Evolutionary conservation across 2,797 vertebrate genomes (phyloP).

Genomic region (Crocidura indochinensis): DNA sequence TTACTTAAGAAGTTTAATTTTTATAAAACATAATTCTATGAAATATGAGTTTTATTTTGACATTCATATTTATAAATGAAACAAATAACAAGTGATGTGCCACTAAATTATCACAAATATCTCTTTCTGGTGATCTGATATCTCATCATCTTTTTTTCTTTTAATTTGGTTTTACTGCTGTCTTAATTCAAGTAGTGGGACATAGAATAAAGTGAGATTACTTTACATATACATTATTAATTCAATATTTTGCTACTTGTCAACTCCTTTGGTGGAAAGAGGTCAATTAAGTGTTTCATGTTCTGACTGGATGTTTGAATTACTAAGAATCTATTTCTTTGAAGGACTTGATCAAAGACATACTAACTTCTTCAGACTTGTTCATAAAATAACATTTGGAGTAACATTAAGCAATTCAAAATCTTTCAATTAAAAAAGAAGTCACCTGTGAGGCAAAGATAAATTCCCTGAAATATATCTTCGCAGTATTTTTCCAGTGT

Average conservation of each 20-base stretch:
- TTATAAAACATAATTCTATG: neutral
- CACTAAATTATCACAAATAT: neutral
- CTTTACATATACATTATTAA: neutral
- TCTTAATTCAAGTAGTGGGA: neutral
- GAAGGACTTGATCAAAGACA: constrained; percentile 39
- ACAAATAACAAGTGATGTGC: neutral
- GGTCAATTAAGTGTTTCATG: neutral
- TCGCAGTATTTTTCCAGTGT: neutral
- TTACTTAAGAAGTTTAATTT: constrained; percentile 40
- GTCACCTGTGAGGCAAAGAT: constrained; percentile 20
- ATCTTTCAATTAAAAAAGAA: constrained; percentile 37
- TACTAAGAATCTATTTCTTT: neutral
- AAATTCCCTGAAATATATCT: neutral
- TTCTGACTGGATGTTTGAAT: neutral
- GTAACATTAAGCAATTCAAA: neutral
- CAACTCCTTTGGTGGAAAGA: neutral
- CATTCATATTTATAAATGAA: neutral
- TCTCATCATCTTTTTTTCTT: neutral
- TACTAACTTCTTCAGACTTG: neutral
- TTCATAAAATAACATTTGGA: constrained; percentile 6
- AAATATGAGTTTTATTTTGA: neutral
- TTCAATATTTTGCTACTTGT: neutral
- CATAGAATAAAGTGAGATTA: neutral
- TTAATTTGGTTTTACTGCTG: neutral
- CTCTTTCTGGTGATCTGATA: neutral